phyloP scores from a whole-genome alignment of 2,797 vertebrate species.

The Craterocephalus amniculus region DNA sequence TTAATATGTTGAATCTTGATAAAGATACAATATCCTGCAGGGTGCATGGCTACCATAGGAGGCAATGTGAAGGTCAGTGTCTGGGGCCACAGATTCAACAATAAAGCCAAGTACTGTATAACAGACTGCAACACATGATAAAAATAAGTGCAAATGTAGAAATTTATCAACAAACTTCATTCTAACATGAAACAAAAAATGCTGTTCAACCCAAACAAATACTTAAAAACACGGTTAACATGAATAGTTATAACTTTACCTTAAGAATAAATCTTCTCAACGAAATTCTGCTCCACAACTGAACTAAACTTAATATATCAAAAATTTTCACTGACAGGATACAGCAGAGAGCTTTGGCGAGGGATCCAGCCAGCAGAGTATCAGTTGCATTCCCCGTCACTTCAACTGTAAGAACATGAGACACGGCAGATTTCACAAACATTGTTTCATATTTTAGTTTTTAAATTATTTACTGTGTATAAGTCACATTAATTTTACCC shows the following conservation, averaged over 20 bases:
- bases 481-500: neutral
- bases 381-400: slow-evolving; percentile 91
- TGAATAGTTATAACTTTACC: no score
- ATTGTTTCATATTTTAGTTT: neutral
- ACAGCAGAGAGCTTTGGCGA: slow-evolving; percentile 98
- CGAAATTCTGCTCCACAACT: neutral
- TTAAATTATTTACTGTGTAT: neutral
- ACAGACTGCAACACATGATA: no score
- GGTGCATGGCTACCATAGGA: neutral
- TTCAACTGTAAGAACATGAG: slow-evolving; percentile 81
- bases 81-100: neutral
- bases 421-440: neutral
- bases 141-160: no score
- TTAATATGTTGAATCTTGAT: no score
- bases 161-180: no score
- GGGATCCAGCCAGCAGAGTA: slow-evolving; percentile 91
- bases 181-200: no score
- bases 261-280: no score
- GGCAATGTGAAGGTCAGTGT: neutral
- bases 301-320: no score
- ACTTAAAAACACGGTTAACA: no score
- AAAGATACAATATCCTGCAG: neutral
- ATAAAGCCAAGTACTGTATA: no score
- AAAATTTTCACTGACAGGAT: slow-evolving; percentile 83
- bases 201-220: no score